Conservation (phyloP, 2,888 invertebrate genomes). For the Apodemia zela region DNA sequence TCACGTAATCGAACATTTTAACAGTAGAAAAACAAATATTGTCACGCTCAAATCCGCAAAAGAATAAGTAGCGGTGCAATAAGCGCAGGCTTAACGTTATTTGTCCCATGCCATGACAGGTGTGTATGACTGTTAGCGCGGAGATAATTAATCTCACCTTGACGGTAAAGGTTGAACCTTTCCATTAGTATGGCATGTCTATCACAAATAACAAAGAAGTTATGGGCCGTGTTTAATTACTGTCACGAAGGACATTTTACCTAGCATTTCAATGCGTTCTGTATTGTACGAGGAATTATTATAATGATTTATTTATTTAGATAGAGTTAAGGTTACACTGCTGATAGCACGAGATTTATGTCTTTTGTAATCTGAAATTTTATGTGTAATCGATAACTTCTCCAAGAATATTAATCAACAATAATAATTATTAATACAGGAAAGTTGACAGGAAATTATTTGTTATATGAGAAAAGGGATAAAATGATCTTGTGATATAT, state of each 20-base stretch:
- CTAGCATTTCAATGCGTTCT: slow-evolving; percentile 5
- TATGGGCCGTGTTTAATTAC: neutral
- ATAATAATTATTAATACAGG: neutral
- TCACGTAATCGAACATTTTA: neutral
- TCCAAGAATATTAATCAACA: neutral
- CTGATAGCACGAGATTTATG: slow-evolving; percentile 1
- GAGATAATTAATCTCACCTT: neutral
- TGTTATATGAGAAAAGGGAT: no score
- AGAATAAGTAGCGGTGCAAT: no score
- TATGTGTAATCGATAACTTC: neutral
- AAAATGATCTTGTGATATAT: no score
- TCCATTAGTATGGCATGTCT: neutral
- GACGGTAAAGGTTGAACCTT: neutral
- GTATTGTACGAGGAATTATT: neutral
- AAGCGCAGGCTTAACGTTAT: no score
- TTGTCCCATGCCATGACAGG: no score
- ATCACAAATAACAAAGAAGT: neutral
- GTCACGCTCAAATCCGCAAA: no score
- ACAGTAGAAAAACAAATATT: neutral
- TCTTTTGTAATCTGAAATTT: slow-evolving; percentile 6
- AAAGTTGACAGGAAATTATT: neutral
- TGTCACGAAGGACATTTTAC: slow-evolving; percentile 27
- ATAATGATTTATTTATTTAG: slow-evolving; percentile 11
- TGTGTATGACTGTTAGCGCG: neutral
- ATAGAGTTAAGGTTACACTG: slow-evolving; percentile 7